Percentiles rank a stretch among this genome's conserved stretches.
These are phyloP conservation scores for Trichogramma evanescens DNA, from an alignment of 2,888 invertebrate genomes.

Conservation along the genomic window DNA sequence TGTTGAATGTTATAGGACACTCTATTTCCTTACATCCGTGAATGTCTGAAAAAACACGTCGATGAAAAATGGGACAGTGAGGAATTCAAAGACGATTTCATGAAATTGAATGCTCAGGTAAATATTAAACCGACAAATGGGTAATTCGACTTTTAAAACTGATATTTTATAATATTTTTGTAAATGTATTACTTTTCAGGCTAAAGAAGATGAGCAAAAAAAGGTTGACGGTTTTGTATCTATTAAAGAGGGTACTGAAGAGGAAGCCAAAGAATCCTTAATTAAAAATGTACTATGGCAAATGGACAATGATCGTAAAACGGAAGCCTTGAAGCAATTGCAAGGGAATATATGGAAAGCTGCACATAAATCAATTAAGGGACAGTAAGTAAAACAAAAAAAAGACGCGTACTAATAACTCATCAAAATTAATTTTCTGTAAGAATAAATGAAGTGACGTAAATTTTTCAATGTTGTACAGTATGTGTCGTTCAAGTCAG, in stretches of 20 bases:
- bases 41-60: conserved; percentile 66
- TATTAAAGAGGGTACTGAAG: conserved; percentile 52
- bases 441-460: no score
- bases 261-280: conserved; percentile 58
- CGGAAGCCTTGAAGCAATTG: conserved; percentile 73
- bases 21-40: conserved; percentile 69
- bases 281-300: conserved; percentile 70
- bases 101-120: conserved; percentile 60
- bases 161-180: neutral
- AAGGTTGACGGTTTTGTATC: conserved; percentile 54
- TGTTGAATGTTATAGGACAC: conserved; percentile 55
- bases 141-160: conserved; percentile 1
- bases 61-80: conserved; percentile 64
- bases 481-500: no score
- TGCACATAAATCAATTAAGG: conserved; percentile 74
- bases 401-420: neutral
- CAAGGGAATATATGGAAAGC: conserved; percentile 86
- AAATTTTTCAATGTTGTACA: no score
- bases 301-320: conserved; percentile 75
- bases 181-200: conserved; percentile 32
- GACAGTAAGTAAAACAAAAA: conserved; percentile 71
- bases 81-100: conserved; percentile 61
- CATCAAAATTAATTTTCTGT: no score
- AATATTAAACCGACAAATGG: conserved; percentile 20
- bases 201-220: conserved; percentile 54